Base-by-base conservation (phyloP, 2,888 invertebrate genomes). In the Epinotia ramella region DNA sequence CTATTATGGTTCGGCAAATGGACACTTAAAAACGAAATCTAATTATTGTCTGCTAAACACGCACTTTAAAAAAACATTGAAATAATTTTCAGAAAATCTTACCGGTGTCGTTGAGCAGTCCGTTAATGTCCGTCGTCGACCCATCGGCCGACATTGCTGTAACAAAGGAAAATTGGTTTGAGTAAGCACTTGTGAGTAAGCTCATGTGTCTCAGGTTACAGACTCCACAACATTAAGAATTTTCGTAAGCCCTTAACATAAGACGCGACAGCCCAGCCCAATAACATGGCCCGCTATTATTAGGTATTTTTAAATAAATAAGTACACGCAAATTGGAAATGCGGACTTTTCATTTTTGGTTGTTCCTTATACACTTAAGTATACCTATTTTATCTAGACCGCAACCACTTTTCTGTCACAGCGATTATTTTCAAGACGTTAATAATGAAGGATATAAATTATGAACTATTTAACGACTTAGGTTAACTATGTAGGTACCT, bases 101-200 rank as follows among this genome's bases (percentile, higher is more conserved):
- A 96, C 96, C 95, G 80, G 96, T 96, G 86, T 95, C 95, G 89
- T 96, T 96, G 91, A 95, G 95, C 81, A 95, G 89, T 80, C 94
- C 95, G 88, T 95, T 95, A 87, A 95, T 95, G 84, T 95, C 95
- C 87, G 95, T 95, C 88, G 94, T 95, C 90, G 95, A 94, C 90
- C 95, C 95, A 91, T 95, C 95, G 89, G 95, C 94, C 91, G 96
- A 95, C 95, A 95, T 95, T 84, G 95, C 96, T 96, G 93, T 74
- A 95, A 95, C 89, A 93, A 93, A 86, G 64, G 82, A 86, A 84
- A 82, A 77, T 53, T 53, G 5, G n/a, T 53, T 40, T 40, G 40
- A 40, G 40, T 40, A 40, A 40, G 40, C 24, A 28, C 24, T 28
- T 40, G 1, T 40, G 40, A 9, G 9, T 0, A 0, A 33, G 33